Base-by-base conservation (phyloP, 2,113 vertebrate species). In the Opisthocomus hoazin region DNA sequence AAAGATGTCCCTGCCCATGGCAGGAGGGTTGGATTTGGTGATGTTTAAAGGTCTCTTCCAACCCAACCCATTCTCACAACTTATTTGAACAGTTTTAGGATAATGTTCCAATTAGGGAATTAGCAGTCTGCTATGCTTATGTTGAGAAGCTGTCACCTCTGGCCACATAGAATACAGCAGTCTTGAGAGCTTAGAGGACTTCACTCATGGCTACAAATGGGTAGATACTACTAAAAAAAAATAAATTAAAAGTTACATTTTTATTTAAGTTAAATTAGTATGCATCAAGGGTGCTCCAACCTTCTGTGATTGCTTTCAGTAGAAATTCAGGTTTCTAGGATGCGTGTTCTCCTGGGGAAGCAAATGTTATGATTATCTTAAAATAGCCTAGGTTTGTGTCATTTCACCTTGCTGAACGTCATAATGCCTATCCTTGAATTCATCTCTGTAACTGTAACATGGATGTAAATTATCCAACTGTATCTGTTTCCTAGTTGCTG, bases 281-380 rank as follows among this genome's bases (percentile, higher is more conserved):
- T 73, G 2, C 65, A 61, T 64, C 76, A 78, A 84, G 89, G 68
- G 22, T 92, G 27, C 32, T 58, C 7, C 57, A 82, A 82, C 73
- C 61, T 95, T 88, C 41, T 60, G 5, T 82, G 56, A 43, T 63
- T 71, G 29, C 61, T 84, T 94, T 87, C 54, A 76, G 41, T 36
- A 81, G 41, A 93, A 94, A 96, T 95, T 87, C 53, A 92, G 96
- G 92, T 97, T 96, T 96, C 92, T 94, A 61, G 89, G 89, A 51
- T 96, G 45, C 3, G 0, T 2, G 0, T 37, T 92, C 94, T 78
- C 83, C 45, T 73, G 92, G 56, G 89, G 80, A 96, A 75, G 22
- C 8, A 73, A 89, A 61, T 68, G 26, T 64, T 78, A 84, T 79
- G 15, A 45, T 76, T 89, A 53, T 61, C 77, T 92, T 87, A 73